Evolutionary conservation across 2,888 invertebrate genomes (phyloP).

Genomic region (Spicauda simplicius): DNA sequence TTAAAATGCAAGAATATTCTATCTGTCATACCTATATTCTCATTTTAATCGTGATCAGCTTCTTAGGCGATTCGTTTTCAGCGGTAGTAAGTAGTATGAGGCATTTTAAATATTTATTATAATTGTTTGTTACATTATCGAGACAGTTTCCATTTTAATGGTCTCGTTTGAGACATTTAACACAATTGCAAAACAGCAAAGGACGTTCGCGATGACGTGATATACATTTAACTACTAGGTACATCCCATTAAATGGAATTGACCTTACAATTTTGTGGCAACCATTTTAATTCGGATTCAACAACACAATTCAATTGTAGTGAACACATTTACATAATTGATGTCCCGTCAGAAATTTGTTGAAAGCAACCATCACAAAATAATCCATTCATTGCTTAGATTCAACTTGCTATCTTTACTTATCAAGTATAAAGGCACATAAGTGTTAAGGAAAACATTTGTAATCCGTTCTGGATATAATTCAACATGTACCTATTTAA

Average conservation of each 20-base stretch:
- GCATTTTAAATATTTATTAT: too few species aligned
- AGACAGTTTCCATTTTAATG: neutral
- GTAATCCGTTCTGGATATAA: too few species aligned
- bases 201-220: neutral
- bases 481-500: too few species aligned
- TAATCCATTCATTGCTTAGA: slow-evolving; percentile 2
- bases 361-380: slow-evolving; percentile 8
- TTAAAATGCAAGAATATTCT: too few species aligned
- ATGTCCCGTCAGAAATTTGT: slow-evolving; percentile 5
- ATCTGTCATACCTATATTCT: too few species aligned
- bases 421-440: too few species aligned
- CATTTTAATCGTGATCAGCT: too few species aligned
- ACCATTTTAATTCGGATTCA: slow-evolving; percentile 15
- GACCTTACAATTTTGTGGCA: slow-evolving; percentile 15
- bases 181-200: neutral
- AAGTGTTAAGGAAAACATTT: neutral
- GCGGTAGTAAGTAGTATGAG: too few species aligned
- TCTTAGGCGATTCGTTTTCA: too few species aligned
- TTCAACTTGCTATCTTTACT: too few species aligned
- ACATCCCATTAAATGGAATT: slow-evolving; percentile 2
- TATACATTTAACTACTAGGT: neutral
- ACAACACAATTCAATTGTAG: slow-evolving; percentile 21
- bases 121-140: too few species aligned
- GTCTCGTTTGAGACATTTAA: neutral
- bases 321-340: slow-evolving; percentile 4